phyloP scores from a whole-genome alignment of 2,797 vertebrate genomes.

The Fundulus diaphanus region DNA sequence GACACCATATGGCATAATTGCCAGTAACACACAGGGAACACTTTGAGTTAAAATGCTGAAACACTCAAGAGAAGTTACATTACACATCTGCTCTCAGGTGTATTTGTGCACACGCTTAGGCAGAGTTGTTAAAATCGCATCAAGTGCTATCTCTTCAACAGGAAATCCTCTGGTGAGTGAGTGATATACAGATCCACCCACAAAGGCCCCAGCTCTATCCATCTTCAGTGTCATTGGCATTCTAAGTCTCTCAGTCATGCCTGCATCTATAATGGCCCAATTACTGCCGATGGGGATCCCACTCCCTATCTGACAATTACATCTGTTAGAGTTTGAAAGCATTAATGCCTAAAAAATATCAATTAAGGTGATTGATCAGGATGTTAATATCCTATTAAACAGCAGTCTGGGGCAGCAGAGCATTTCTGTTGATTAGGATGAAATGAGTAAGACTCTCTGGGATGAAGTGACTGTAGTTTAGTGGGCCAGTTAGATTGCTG shows the following conservation, averaged over 20 bases:
- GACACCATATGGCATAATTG: constrained; percentile 79
- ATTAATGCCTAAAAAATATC: constrained; percentile 86
- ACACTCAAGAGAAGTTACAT: constrained; percentile 31
- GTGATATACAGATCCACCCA: constrained; percentile 68
- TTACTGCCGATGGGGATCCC: constrained; percentile 83
- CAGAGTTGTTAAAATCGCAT: constrained; percentile 58
- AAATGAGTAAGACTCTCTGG: constrained; percentile 71
- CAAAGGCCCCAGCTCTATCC: constrained; percentile 63
- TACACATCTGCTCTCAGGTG: constrained; percentile 37
- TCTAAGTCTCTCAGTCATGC: constrained; percentile 79
- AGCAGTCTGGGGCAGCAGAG: constrained; percentile 74
- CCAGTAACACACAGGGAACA: constrained; percentile 57
- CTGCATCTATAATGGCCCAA: constrained; percentile 85
- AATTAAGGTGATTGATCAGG: constrained; percentile 88
- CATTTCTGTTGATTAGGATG: constrained; percentile 79
- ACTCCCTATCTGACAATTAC: constrained; percentile 84
- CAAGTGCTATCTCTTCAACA: constrained; percentile 44
- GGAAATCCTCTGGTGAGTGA: constrained; percentile 65
- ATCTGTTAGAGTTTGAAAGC: constrained; percentile 83
- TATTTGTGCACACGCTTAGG: constrained; percentile 17
- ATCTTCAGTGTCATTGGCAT: constrained; percentile 78
- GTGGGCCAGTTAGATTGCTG: constrained; percentile 65
- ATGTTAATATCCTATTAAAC: constrained; percentile 85
- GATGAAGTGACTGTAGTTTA: constrained; percentile 68
- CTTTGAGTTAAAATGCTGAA: constrained; percentile 44